Evolutionary conservation across 2,888 invertebrate species (phyloP).

Genomic region (Melangyna quadrimaculata): DNA sequence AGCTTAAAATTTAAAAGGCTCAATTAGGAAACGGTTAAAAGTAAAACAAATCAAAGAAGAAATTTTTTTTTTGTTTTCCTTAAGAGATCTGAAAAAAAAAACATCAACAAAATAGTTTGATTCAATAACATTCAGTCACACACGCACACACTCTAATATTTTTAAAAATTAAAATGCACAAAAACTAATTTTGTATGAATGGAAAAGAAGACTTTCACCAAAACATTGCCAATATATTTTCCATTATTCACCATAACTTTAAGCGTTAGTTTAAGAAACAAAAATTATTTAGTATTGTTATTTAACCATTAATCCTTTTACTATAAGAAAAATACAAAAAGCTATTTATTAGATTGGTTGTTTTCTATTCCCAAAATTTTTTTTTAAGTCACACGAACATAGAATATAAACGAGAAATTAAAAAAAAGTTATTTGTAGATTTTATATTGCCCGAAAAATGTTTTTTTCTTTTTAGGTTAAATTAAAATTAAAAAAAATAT

Average conservation of each 20-base stretch:
- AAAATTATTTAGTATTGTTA: constrained; percentile 1
- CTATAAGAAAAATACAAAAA: constrained; percentile 23
- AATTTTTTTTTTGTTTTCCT: neutral
- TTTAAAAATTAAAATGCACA: constrained; percentile 43
- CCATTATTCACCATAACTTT: constrained; percentile 52
- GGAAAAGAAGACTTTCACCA: constrained; percentile 59
- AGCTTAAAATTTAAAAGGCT: too few relatives aligned
- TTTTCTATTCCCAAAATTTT: constrained; percentile 40
- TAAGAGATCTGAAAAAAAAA: neutral
- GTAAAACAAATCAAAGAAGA: neutral
- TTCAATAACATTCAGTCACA: constrained; percentile 70
- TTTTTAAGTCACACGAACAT: constrained; percentile 40
- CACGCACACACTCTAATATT: constrained; percentile 68
- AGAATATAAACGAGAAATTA: constrained; percentile 13
- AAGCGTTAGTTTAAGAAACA: constrained; percentile 57
- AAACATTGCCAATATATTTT: neutral
- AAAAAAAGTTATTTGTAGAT: constrained; percentile 16
- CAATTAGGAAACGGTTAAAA: neutral
- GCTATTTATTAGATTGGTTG: neutral
- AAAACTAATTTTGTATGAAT: constrained; percentile 52
- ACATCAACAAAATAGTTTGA: constrained; percentile 45
- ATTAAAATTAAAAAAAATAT: constrained; percentile 61
- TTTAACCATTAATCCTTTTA: constrained; percentile 50
- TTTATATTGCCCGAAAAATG: constrained; percentile 79
- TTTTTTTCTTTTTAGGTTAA: constrained; percentile 77